A percentile compares a stretch with the other conserved stretches of the same genome.
Conservation (phyloP, 2,113 vertebrate genomes). For the Pelmatolapia mariae region DNA sequence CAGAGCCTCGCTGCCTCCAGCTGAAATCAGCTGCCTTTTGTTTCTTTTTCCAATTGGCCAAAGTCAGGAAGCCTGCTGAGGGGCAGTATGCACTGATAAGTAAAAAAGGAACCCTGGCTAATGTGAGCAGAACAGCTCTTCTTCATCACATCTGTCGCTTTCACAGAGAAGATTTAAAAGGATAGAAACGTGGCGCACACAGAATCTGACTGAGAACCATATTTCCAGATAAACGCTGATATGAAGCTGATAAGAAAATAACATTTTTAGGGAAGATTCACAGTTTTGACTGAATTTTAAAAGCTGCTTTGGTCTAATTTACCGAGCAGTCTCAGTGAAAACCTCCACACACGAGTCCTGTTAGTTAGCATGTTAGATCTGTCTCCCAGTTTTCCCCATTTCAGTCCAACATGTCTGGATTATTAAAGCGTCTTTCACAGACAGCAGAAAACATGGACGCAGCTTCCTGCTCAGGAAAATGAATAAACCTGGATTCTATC, state of each 20-base stretch:
- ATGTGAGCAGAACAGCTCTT: not conserved
- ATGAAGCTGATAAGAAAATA: not conserved
- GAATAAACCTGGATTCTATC: not conserved
- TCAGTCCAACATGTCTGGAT: accelerated
- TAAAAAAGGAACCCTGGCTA: not conserved
- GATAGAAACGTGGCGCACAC: not conserved
- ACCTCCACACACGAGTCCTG: not conserved
- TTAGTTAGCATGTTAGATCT: not conserved
- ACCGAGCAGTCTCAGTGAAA: not conserved
- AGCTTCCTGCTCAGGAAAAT: not conserved
- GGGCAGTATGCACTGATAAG: not conserved
- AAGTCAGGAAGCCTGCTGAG: not conserved
- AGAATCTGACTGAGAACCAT: not conserved
- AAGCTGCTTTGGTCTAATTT: not conserved
- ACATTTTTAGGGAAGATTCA: not conserved
- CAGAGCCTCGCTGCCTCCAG: not conserved
- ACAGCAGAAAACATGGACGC: not conserved
- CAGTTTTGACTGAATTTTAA: not conserved
- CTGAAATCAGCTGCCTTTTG: not conserved
- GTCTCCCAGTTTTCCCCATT: accelerated
- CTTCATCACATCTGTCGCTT: accelerated
- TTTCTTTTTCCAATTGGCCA: not conserved
- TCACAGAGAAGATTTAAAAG: not conserved
- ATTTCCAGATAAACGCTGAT: not conserved
- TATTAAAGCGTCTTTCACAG: not conserved